phyloP scores from a whole-genome alignment of 1,140 invertebrate genomes.

The Cyphomyrmex costatus region DNA sequence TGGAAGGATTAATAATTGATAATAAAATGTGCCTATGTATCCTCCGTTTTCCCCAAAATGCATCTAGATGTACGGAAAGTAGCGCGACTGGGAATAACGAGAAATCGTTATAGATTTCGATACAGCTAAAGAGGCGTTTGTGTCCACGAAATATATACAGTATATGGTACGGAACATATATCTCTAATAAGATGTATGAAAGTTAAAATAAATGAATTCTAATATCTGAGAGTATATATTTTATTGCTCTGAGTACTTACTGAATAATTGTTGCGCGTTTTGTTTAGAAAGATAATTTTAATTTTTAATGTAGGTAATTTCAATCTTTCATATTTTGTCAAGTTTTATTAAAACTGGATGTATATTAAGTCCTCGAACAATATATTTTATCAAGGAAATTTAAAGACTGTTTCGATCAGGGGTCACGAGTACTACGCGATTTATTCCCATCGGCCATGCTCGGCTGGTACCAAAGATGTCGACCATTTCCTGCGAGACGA shows the following conservation, averaged over 20 bases:
- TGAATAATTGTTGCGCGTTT: neutral
- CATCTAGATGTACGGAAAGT: slow-evolving; percentile 30
- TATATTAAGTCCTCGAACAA: neutral
- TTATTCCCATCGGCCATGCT: slow-evolving; percentile 52
- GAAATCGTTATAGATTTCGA: slow-evolving; percentile 29
- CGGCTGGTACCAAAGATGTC: slow-evolving; percentile 66
- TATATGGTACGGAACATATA: slow-evolving; percentile 25
- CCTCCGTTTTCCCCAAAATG: slow-evolving; percentile 37
- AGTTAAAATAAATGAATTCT: slow-evolving; percentile 65
- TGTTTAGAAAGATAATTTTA: neutral
- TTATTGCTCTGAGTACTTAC: neutral
- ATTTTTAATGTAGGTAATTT: neutral
- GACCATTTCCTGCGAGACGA: slow-evolving; percentile 70
- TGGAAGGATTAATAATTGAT: slow-evolving; percentile 70
- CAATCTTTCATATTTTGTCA: neutral
- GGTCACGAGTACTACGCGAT: slow-evolving; percentile 33
- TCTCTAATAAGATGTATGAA: slow-evolving; percentile 51
- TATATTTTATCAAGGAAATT: slow-evolving; percentile 31
- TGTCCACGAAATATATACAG: neutral
- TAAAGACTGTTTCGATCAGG: slow-evolving; percentile 22
- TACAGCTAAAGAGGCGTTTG: neutral
- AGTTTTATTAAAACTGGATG: neutral
- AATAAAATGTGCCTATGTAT: slow-evolving; percentile 77
- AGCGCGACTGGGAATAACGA: slow-evolving; percentile 24
- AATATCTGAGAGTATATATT: slow-evolving; percentile 37